Percentiles rank a stretch among this genome's conserved stretches.
Evolutionary conservation across 1,140 invertebrate species (phyloP).

Genomic region (Thalassaphorura encarpata): DNA sequence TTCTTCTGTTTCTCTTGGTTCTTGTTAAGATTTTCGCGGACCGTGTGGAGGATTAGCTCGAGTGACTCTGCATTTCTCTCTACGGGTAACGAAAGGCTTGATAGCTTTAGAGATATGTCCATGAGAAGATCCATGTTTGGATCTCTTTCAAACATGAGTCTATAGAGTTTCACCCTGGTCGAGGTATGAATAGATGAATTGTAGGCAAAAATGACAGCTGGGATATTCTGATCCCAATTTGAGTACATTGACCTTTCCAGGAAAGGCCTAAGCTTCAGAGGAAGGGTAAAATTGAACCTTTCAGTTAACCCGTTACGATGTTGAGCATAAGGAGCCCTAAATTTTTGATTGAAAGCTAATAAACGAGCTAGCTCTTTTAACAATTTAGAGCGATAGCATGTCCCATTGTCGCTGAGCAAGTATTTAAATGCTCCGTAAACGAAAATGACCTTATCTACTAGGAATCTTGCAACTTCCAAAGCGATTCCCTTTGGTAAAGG

Average conservation of each 20-base stretch:
- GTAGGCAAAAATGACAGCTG: not conserved
- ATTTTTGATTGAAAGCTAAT: not conserved
- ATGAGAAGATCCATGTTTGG: not conserved
- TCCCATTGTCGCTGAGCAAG: no score
- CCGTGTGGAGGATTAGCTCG: not conserved
- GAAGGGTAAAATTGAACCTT: not conserved
- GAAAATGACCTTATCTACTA: no score
- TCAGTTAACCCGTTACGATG: conserved; percentile 7
- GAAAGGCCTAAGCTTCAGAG: not conserved
- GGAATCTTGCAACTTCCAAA: no score
- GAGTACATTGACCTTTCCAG: not conserved
- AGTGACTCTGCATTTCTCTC: not conserved
- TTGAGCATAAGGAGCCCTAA: not conserved
- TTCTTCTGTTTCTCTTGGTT: not conserved
- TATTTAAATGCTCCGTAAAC: no score
- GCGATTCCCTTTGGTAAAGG: no score
- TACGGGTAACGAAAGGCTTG: not conserved
- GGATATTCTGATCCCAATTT: not conserved
- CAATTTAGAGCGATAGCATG: no score
- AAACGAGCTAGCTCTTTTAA: not conserved
- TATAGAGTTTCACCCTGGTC: not conserved
- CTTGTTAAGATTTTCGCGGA: not conserved
- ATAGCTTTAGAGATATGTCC: not conserved
- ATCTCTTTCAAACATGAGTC: not conserved
- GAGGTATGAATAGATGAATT: not conserved